phyloP scores from a whole-genome alignment of 2,113 vertebrate genomes.

The Helogale parvula region DNA sequence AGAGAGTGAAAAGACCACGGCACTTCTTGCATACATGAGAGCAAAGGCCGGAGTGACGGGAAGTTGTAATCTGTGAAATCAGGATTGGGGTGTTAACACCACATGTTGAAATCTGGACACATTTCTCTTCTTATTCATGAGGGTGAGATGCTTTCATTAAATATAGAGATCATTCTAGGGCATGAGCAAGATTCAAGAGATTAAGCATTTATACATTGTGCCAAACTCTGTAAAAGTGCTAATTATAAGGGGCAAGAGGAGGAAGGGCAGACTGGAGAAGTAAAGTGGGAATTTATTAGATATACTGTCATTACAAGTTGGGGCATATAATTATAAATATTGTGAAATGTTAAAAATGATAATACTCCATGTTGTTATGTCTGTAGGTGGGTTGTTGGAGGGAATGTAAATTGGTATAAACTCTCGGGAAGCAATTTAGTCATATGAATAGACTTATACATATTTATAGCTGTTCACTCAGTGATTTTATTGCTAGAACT shows the following conservation, averaged over 20 bases:
- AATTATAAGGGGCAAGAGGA: not conserved
- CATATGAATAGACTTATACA: not conserved
- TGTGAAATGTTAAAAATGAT: not conserved
- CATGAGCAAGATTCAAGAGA: not conserved
- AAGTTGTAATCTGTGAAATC: not conserved
- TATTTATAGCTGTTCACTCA: slow-evolving; percentile 12
- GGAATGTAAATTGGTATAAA: not conserved
- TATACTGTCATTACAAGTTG: not conserved
- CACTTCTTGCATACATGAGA: not conserved
- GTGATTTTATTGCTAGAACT: slow-evolving; percentile 14
- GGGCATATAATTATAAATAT: not conserved
- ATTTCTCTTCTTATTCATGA: not conserved
- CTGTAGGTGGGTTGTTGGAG: not conserved
- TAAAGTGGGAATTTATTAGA: not conserved
- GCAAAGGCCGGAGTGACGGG: not conserved
- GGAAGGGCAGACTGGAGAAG: not conserved
- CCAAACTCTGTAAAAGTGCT: not conserved
- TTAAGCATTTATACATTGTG: not conserved
- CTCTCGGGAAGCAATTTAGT: not conserved
- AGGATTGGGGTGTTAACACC: not conserved
- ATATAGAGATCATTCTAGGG: not conserved
- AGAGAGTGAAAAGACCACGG: not conserved
- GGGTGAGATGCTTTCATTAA: not conserved
- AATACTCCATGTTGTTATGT: not conserved
- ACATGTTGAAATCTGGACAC: not conserved